Evolutionary conservation across 2,888 invertebrate species (phyloP).

Genomic region (Brachylomia viminalis): DNA sequence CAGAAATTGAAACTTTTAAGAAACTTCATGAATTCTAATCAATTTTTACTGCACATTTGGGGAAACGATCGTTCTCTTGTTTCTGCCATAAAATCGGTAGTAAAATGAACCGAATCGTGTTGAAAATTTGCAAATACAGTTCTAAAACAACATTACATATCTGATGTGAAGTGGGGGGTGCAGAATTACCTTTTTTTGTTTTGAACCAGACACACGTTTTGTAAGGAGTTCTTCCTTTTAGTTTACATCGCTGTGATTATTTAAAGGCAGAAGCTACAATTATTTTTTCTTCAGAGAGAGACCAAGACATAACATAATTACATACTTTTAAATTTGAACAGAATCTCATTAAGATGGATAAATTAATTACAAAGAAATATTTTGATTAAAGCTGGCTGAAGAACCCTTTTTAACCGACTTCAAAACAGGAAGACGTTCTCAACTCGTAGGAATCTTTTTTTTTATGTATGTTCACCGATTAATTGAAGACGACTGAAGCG

Average conservation of each 20-base stretch:
- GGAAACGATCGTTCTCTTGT: conserved; percentile 15
- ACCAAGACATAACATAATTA: too few relatives aligned
- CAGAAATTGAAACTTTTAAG: neutral
- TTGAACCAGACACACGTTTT: neutral
- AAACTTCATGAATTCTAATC: conserved; percentile 2
- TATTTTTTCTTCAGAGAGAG: too few relatives aligned
- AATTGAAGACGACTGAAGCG: too few relatives aligned
- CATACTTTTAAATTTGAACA: too few relatives aligned
- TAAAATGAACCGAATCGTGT: conserved; percentile 11
- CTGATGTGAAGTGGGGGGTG: neutral
- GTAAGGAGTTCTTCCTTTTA: neutral
- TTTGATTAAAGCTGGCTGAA: too few relatives aligned
- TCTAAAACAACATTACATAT: neutral
- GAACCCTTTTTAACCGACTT: too few relatives aligned
- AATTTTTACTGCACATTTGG: conserved; percentile 15
- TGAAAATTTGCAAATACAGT: conserved; percentile 14
- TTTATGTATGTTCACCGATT: too few relatives aligned
- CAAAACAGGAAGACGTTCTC: too few relatives aligned
- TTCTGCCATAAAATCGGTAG: neutral
- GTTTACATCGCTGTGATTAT: neutral
- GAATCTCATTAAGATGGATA: too few relatives aligned
- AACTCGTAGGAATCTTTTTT: too few relatives aligned
- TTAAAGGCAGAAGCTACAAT: neutral
- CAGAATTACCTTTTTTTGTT: neutral
- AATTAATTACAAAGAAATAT: too few relatives aligned